These are phyloP conservation scores for Varanus salvator DNA, from an alignment of 2,113 vertebrate species.

Conservation along the genomic window DNA sequence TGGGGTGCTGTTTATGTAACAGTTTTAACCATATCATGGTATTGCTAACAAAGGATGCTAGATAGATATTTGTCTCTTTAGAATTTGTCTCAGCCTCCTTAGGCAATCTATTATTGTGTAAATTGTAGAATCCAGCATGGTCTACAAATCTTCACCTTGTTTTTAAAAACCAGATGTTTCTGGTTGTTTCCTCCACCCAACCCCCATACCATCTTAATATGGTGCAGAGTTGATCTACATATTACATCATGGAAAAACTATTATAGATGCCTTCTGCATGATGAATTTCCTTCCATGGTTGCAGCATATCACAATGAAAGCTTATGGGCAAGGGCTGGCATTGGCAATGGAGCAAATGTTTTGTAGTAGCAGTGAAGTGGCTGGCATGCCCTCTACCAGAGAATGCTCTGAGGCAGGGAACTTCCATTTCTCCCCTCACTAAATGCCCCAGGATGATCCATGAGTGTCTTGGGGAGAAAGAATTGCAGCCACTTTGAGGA, in stretches of 20 bases:
- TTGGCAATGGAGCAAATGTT: no score
- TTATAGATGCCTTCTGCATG: background rate
- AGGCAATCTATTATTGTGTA: background rate
- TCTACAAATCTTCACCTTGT: background rate
- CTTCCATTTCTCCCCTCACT: background rate
- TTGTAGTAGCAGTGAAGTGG: no score
- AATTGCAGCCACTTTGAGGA: background rate
- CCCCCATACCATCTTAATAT: no score
- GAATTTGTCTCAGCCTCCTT: constrained; percentile 15
- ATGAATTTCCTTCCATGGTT: background rate
- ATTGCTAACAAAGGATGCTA: background rate
- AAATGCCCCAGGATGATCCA: background rate
- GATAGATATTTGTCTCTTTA: background rate
- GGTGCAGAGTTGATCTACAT: background rate
- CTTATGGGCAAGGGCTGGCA: no score
- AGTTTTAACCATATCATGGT: background rate
- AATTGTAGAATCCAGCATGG: background rate
- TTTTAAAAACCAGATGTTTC: background rate
- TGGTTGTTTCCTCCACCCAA: background rate
- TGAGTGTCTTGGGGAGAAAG: background rate
- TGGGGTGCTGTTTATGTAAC: background rate
- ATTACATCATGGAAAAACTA: background rate
- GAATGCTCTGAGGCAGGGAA: background rate
- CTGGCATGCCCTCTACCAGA: background rate
- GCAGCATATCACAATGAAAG: background rate